Evolutionary conservation across 2,113 vertebrate genomes (phyloP), one percentile per base, ranked within the genome.

Genomic region (Corythornis madagascariensis): DNA sequence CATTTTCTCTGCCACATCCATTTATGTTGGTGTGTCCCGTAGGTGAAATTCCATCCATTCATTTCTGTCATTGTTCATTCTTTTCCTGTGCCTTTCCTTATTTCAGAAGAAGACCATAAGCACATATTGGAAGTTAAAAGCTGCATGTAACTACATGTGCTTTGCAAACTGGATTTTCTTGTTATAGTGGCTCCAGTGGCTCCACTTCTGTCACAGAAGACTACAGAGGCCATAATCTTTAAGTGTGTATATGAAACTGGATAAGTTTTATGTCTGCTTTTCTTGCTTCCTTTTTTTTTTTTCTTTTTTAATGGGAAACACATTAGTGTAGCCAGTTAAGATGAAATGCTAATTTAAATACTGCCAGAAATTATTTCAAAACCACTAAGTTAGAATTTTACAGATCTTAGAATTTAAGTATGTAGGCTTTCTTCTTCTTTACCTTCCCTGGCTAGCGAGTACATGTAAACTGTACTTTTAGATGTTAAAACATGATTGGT

Each of bases 391-490:
- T 60, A 96, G 12, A 67, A 82, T 71, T 19, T 21, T 22, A 52
- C 4, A 45, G 26, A 35, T 67, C 73, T 88, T 55, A 64, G 69
- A 70, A 59, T 66, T 88, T 16, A 59, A 93, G 45, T 53, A n/a
- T 4, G 0, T 38, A 26, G 43, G 12, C 16, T 79, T 88, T 86
- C 66, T 89, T 89, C 14, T 67, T 60, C 67, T 66, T 53, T 28
- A 33, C 31, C 48, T 91, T 86, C 63, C 21, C 9, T 78, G 60
- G 31, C 7, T 79, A 38, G 6, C 77, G 83, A 55, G 66, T 78
- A 86, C 92, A 87, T 88, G 69, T 71, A 92, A 85, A 86, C 83
- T 83, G 35, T 50, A 75, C 13, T 77, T 91, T 60, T 13, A 31
- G 63, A 35, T 83, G 67, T 82, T 89, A 78, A 77, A 79, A 75